phyloP scores from a whole-genome alignment of 2,113 vertebrate species.

The Cathartes aura region DNA sequence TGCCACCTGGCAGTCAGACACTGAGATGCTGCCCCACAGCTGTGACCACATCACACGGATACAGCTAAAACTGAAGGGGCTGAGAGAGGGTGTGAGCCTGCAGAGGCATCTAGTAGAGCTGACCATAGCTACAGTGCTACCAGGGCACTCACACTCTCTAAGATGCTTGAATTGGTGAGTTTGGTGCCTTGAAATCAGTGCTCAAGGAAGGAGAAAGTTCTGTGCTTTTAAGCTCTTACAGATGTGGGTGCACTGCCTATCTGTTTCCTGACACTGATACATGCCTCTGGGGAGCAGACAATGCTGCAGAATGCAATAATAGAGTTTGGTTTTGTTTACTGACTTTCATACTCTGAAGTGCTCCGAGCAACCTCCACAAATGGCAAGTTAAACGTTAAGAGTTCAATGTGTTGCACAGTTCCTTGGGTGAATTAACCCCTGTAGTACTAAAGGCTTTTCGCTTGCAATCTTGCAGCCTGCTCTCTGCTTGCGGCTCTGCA shows the following conservation, averaged over 20 bases:
- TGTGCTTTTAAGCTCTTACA: background rate
- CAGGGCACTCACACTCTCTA: background rate
- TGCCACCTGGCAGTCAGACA: background rate
- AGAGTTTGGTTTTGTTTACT: constrained; percentile 14
- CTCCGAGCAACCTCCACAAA: background rate
- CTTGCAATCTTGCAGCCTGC: background rate
- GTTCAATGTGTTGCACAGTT: background rate
- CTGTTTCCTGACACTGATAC: background rate
- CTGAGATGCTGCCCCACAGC: background rate
- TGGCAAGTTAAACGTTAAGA: background rate
- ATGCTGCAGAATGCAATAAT: background rate
- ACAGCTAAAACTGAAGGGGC: background rate
- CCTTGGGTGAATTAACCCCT: background rate
- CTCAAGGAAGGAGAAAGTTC: background rate
- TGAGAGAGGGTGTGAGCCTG: background rate
- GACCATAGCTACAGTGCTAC: background rate
- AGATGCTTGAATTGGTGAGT: background rate
- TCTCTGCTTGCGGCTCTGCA: background rate
- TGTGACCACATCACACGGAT: background rate
- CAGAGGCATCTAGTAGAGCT: background rate
- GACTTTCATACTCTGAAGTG: background rate
- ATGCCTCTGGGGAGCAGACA: background rate
- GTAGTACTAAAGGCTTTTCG: background rate
- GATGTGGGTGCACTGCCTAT: background rate
- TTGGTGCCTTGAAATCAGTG: background rate